phyloP scores from a whole-genome alignment of 2,113 vertebrate genomes.

The Mirounga angustirostris region DNA sequence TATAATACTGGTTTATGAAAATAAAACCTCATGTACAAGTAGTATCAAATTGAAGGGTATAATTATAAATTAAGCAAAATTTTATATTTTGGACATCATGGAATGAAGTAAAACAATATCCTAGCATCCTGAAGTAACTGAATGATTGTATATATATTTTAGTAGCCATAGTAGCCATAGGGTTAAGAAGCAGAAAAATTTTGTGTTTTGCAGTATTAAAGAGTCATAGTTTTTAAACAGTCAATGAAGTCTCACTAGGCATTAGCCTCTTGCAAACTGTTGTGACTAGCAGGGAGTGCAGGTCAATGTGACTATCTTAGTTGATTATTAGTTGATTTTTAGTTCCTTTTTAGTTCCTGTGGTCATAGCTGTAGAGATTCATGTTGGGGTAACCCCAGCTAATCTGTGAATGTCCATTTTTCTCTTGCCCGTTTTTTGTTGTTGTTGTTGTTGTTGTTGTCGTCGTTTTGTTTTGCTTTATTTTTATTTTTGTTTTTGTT shows the following conservation, averaged over 20 bases:
- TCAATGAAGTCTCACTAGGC: neutral
- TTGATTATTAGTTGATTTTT: constrained; percentile 46
- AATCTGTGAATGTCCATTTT: neutral
- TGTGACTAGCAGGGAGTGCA: neutral
- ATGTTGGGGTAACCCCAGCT: neutral
- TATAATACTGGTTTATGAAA: constrained; percentile 54
- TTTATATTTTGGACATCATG: constrained; percentile 12
- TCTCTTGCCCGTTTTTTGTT: neutral
- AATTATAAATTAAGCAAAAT: neutral
- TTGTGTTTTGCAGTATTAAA: neutral
- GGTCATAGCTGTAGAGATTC: neutral
- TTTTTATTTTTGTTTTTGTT: neutral
- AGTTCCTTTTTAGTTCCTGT: neutral
- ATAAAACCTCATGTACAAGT: constrained; percentile 52
- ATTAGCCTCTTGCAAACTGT: neutral
- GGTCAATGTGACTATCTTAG: constrained; percentile 35
- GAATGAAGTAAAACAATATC: constrained; percentile 50
- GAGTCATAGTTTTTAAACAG: neutral
- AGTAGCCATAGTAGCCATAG: neutral
- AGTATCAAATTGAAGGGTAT: constrained; percentile 10
- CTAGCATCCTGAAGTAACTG: neutral
- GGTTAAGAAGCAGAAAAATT: neutral
- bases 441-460: neutral
- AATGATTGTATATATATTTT: neutral
- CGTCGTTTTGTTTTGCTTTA: neutral